A percentile compares a stretch with the other conserved stretches of the same genome.
Evolutionary conservation across 2,797 vertebrate genomes (phyloP).

Genomic region (Phrynocephalus forsythii): DNA sequence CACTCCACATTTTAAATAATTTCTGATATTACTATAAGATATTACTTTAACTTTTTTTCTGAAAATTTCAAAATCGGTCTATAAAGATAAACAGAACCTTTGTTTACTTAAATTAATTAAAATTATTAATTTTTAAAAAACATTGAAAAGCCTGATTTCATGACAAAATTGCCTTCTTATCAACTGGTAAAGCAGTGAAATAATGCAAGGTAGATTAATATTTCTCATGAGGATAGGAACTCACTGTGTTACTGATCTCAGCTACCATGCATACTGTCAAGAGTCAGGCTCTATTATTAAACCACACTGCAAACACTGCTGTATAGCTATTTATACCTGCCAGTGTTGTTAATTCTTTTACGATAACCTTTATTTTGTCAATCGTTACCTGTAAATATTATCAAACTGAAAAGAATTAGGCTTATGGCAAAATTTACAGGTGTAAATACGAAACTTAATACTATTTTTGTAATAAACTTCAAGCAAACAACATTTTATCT

Average conservation of each 20-base stretch:
- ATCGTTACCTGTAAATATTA: conserved; percentile 4
- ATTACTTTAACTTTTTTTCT: not conserved
- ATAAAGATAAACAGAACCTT: not conserved
- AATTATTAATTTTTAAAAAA: not conserved
- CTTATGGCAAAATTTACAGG: not conserved
- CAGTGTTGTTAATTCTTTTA: not conserved
- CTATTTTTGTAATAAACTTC: not conserved
- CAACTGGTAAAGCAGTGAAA: not conserved
- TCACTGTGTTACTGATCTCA: conserved; percentile 15
- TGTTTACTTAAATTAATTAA: not conserved
- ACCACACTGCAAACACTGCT: conserved; percentile 1
- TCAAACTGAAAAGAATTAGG: not conserved
- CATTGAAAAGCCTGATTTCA: not conserved
- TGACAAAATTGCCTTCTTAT: not conserved
- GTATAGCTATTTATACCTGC: conserved; percentile 26
- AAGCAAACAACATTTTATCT: not conserved
- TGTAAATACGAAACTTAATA: not conserved
- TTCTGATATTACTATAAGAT: not conserved
- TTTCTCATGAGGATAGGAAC: not conserved
- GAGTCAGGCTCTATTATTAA: not conserved
- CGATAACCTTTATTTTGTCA: not conserved
- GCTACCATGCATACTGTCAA: not conserved
- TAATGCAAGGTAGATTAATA: not conserved
- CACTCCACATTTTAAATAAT: not conserved
- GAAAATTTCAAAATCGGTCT: not conserved